Percentiles rank a stretch among this genome's conserved stretches.
These are phyloP conservation scores for Spodoptera littoralis DNA, from an alignment of 2,888 invertebrate genomes.

Conservation along the genomic window DNA sequence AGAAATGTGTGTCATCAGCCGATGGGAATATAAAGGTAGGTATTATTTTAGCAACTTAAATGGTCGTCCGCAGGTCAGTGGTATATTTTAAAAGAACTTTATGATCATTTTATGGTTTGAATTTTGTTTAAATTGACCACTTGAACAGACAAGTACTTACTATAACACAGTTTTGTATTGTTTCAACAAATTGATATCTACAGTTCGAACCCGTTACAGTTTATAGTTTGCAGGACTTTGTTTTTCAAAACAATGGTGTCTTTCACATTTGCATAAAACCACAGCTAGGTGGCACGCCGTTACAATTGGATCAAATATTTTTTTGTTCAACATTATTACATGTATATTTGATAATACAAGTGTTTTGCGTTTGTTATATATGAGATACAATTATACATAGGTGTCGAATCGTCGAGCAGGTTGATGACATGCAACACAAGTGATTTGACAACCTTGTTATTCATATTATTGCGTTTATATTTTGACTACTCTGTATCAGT, in stretches of 20 bases:
- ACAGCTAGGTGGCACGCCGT: conserved; percentile 4
- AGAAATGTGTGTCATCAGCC: conserved; percentile 19
- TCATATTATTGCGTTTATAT: too few relatives aligned
- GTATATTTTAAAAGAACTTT: too few relatives aligned
- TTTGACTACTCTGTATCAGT: too few relatives aligned
- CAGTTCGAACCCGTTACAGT: conserved; percentile 27
- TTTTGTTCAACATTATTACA: conserved; percentile 37
- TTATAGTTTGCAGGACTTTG: conserved; percentile 47
- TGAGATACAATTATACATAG: background rate
- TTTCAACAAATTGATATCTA: conserved; percentile 35
- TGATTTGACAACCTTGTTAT: too few relatives aligned
- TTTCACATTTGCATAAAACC: conserved; percentile 47
- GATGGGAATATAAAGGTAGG: background rate
- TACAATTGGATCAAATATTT: conserved; percentile 1
- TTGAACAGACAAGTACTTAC: conserved; percentile 1
- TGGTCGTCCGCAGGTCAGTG: too few relatives aligned
- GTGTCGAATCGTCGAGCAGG: too few relatives aligned
- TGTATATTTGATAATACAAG: conserved; percentile 17
- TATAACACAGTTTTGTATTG: conserved; percentile 33
- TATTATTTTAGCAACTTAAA: too few relatives aligned
- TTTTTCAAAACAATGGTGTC: conserved; percentile 44
- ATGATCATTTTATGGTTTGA: too few relatives aligned
- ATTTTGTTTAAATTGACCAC: too few relatives aligned
- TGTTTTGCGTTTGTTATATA: conserved; percentile 1
- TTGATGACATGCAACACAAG: too few relatives aligned